A percentile compares a stretch with the other conserved stretches of the same genome.
Evolutionary conservation across 92 coral and sea anemone genomes (phyloP).

Genomic region (Umimayanthus kanabou): DNA sequence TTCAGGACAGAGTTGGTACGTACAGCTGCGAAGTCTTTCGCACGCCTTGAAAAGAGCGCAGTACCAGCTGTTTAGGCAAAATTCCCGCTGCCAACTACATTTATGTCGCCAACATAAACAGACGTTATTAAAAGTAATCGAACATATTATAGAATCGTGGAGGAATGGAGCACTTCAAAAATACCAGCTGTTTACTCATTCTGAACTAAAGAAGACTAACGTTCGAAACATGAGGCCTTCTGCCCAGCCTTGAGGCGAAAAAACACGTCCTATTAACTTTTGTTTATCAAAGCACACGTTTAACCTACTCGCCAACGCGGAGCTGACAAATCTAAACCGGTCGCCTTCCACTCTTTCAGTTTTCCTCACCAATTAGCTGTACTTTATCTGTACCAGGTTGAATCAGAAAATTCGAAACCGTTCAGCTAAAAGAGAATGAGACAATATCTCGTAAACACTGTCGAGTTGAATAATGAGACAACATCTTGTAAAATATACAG

Average conservation of each 20-base stretch:
- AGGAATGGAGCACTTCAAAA: not conserved
- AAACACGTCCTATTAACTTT: not conserved
- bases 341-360: not conserved
- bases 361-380: constrained; percentile 4
- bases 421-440: not conserved
- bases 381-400: not conserved
- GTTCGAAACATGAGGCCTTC: not conserved
- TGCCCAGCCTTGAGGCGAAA: not conserved
- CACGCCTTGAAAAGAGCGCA: too few species aligned
- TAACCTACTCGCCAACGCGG: not conserved
- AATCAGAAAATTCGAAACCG: not conserved
- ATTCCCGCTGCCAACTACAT: not conserved
- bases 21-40: too few species aligned
- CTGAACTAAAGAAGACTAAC: not conserved
- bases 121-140: not conserved
- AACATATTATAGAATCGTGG: not conserved
- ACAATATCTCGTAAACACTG: too few species aligned
- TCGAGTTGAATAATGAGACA: not conserved
- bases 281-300: not conserved
- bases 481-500: not conserved
- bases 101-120: not conserved
- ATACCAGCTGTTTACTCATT: not conserved
- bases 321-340: not conserved
- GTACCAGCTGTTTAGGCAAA: too few species aligned
- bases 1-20: too few species aligned